A percentile compares a stretch with the other conserved stretches of the same genome.
Evolutionary conservation across 53 echinoderm and acorn worm genomes (phyloP).

Genomic region (Pentamera pediparva): DNA sequence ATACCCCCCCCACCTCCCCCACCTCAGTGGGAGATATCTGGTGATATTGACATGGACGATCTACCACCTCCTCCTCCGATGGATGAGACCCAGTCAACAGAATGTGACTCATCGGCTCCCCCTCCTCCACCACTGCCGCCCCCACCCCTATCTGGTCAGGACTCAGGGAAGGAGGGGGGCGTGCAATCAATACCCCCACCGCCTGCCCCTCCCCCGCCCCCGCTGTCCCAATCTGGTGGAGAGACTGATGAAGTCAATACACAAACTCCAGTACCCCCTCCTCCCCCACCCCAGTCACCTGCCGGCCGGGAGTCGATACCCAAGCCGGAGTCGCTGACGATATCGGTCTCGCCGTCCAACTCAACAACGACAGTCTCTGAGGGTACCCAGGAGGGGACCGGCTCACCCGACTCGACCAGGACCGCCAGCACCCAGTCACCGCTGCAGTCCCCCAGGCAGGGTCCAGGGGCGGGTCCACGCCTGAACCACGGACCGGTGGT

Average conservation of each 20-base stretch:
- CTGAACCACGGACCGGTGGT: constrained; percentile 21
- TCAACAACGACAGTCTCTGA: constrained; percentile 27
- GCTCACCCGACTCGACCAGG: constrained; percentile 16
- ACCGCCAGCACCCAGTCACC: constrained; percentile 34
- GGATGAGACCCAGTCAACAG: constrained; percentile 13
- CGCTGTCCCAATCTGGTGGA: no score
- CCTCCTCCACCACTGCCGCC: constrained; percentile 16
- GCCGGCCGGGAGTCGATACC: constrained; percentile 6
- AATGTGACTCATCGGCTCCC: background rate
- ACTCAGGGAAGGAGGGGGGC: no score
- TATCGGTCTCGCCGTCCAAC: constrained; percentile 37
- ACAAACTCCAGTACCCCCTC: constrained; percentile 21
- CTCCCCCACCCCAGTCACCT: background rate
- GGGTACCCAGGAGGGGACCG: constrained; percentile 30
- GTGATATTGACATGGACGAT: no score
- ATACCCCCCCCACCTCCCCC: no score
- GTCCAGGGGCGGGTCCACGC: background rate
- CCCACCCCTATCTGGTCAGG: background rate
- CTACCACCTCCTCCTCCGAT: no score
- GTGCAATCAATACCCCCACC: no score
- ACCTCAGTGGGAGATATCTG: no score
- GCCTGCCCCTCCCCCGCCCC: constrained; percentile 62
- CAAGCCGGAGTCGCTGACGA: constrained; percentile 45
- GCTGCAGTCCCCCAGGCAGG: constrained; percentile 10
- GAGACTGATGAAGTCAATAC: constrained; percentile 10